Evolutionary conservation across 1,140 invertebrate genomes (phyloP).

Genomic region (Musca domestica): DNA sequence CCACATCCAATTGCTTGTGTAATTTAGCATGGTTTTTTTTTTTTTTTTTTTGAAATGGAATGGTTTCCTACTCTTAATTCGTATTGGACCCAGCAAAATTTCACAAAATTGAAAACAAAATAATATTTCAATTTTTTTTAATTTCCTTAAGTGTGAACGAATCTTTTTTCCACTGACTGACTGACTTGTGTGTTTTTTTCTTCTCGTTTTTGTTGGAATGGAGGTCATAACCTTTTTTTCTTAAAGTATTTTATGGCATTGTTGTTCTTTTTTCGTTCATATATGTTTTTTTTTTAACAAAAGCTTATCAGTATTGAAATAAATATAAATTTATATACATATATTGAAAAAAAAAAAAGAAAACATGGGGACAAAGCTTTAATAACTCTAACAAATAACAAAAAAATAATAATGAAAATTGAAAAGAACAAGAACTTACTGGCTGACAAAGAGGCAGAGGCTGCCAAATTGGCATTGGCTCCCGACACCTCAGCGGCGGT

Average conservation of each 20-base stretch:
- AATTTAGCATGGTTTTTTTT: neutral
- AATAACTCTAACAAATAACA: neutral
- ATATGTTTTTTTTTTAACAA: constrained; percentile 1
- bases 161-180: too few species aligned
- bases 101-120: neutral
- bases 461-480: constrained; percentile 42
- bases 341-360: neutral
- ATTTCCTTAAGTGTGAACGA: neutral
- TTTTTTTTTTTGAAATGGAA: neutral
- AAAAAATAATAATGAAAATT: neutral
- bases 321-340: constrained; percentile 4
- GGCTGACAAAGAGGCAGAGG: constrained; percentile 56
- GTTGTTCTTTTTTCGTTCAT: neutral
- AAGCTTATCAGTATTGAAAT: constrained; percentile 13
- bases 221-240: constrained; percentile 10
- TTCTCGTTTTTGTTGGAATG: too few species aligned
- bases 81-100: neutral
- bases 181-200: constrained; percentile 1
- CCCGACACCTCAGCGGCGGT: constrained; percentile 25
- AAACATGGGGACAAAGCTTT: neutral
- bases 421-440: constrained; percentile 51
- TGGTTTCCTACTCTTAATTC: neutral
- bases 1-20: neutral
- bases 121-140: neutral
- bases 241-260: neutral